Percentiles rank a stretch among this genome's conserved stretches.
phyloP scores from a whole-genome alignment of 2,113 vertebrate genomes.

The Aspidoscelis tigris region DNA sequence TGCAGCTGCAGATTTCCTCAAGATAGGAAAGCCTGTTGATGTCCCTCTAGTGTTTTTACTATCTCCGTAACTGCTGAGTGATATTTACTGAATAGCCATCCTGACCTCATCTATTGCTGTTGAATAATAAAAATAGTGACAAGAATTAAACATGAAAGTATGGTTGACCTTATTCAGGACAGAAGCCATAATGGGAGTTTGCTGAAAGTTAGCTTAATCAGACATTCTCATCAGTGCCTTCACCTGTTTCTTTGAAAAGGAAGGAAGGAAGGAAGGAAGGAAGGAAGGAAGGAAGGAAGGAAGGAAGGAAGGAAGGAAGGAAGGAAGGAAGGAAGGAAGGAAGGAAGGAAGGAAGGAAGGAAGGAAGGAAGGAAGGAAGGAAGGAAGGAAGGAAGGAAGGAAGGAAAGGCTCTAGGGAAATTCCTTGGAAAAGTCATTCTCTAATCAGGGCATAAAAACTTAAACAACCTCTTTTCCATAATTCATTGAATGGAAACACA shows the following conservation, averaged over 20 bases:
- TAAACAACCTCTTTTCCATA: neutral
- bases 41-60: neutral
- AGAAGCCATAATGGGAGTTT: neutral
- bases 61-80: neutral
- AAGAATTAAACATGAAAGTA: neutral
- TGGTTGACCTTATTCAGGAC: neutral
- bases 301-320: too few species aligned
- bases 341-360: too few species aligned
- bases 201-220: neutral
- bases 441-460: neutral
- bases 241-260: neutral
- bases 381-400: too few species aligned
- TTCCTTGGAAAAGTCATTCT: neutral
- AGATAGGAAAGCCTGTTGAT: conserved; percentile 58
- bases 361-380: too few species aligned
- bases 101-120: neutral
- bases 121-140: neutral
- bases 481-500: neutral
- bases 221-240: neutral
- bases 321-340: neutral
- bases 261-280: too few species aligned
- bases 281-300: too few species aligned
- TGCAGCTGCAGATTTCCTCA: conserved; percentile 44
- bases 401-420: neutral
- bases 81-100: neutral